Evolutionary conservation across 2,797 vertebrate species (phyloP), one percentile per base, ranked within the genome.

Genomic region (Chrysocyon brachyurus): DNA sequence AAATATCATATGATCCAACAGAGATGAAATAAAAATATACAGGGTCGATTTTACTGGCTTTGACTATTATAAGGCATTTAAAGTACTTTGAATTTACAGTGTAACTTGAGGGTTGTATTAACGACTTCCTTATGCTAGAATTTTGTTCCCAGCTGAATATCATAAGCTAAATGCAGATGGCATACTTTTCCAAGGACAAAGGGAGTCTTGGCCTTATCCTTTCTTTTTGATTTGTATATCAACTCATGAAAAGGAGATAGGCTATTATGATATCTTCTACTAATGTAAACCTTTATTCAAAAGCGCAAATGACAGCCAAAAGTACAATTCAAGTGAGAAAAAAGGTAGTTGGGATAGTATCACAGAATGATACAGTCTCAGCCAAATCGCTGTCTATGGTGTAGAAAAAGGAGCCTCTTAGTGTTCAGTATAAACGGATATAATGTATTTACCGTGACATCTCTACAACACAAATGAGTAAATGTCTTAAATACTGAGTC

Each of bases 11-110:
- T 98, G 98, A 99, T 99, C 98, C 98, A 99, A 98, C 99, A 99
- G 98, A 99, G 98, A 99, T 98, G 98, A 98, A 99, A 98, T 98
- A 99, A 99, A 99, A 99, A 99, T 99, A 99, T 98, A 99, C 98
- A 99, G 98, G 98, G 99, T 99, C 98, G 98, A 98, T 98, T 98
- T 99, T 98, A 98, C 98, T 99, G 98, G 98, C 98, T 98, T 98
- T 98, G 98, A 98, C 96, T 98, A 96, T 98, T 98, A 98, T 82
- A 98, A 98, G 97, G 97, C 98, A 97, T 98, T 98, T 97, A 98
- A 98, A 99, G 98, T 98, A 98, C 98, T 98, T 98, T 97, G 97
- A 98, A 98, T 98, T 98, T 99, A 93, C 97, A 98, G 96, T 98
- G 98, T 98, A 98, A 98, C 91, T 98, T 98, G 96, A 98, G 97